A percentile compares a stretch with the other conserved stretches of the same genome.
phyloP scores from a whole-genome alignment of 2,113 vertebrate genomes.

The Takifugu bimaculatus region DNA sequence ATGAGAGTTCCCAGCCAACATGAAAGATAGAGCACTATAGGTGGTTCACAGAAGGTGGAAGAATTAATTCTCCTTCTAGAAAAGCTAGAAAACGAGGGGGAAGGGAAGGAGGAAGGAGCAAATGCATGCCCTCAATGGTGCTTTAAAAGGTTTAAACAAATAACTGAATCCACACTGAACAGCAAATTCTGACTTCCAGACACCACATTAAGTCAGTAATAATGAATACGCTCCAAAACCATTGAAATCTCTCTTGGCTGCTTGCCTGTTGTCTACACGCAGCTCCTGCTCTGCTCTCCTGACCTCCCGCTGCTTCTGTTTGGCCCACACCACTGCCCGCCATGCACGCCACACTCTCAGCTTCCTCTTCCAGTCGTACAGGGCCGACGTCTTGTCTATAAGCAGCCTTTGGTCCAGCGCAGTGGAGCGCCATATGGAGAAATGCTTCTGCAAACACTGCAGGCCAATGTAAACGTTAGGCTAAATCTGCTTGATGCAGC shows the following conservation, averaged over 20 bases:
- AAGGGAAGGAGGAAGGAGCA: no score
- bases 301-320: conserved; percentile 72
- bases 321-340: conserved; percentile 79
- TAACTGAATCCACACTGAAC: background rate
- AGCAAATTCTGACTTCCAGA: no score
- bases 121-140: no score
- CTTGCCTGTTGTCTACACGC: conserved; percentile 83
- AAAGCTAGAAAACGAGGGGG: no score
- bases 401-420: conserved; percentile 79
- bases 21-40: no score
- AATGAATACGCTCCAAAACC: no score
- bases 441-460: conserved; percentile 86
- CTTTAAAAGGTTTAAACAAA: background rate
- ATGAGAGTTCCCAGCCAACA: no score
- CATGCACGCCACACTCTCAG: conserved; percentile 82
- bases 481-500: background rate
- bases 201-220: no score
- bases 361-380: conserved; percentile 87
- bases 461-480: background rate
- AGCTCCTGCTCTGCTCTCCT: conserved; percentile 75
- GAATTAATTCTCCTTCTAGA: no score
- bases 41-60: no score
- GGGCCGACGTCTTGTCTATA: conserved; percentile 82
- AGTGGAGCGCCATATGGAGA: conserved; percentile 86
- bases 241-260: background rate